Evolutionary conservation across 2,113 vertebrate species (phyloP).

Genomic region (Bambusicola thoracicus): DNA sequence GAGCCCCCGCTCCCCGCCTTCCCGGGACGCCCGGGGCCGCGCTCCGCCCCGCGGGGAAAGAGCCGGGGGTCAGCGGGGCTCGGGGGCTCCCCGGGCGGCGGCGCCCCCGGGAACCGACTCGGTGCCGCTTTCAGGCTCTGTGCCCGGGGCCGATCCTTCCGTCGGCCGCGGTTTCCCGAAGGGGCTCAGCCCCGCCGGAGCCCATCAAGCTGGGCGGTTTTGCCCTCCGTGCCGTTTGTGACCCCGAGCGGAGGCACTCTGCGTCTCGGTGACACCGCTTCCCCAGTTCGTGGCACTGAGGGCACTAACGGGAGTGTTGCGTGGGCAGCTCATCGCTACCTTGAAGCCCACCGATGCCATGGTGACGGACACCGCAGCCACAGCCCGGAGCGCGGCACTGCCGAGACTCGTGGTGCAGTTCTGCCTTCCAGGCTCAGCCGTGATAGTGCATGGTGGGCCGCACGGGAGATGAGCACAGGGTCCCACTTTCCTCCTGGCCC

Average conservation of each 20-base stretch:
- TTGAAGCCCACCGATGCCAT: not conserved
- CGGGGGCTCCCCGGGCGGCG: not conserved
- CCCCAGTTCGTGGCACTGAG: not conserved
- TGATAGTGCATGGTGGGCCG: not conserved
- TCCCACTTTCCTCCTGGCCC: not conserved
- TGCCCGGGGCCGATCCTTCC: not conserved
- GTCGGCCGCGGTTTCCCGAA: not conserved
- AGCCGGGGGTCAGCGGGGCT: not conserved
- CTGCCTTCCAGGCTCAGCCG: accelerated
- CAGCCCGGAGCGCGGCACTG: not conserved
- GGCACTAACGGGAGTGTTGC: not conserved
- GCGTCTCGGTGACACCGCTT: not conserved
- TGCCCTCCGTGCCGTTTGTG: not conserved
- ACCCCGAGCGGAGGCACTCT: not conserved
- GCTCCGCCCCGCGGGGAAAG: not conserved
- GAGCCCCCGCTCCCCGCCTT: not conserved
- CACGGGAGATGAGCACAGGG: not conserved
- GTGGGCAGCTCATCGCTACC: not conserved
- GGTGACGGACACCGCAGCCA: not conserved
- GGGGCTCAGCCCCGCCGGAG: not conserved
- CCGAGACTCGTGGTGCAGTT: not conserved
- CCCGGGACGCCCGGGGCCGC: not conserved
- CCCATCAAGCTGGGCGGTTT: accelerated
- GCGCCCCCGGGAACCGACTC: not conserved
- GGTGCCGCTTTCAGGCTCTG: too few species aligned